Evolutionary conservation across 1,140 invertebrate genomes (phyloP).

Genomic region (Lineus longissimus): DNA sequence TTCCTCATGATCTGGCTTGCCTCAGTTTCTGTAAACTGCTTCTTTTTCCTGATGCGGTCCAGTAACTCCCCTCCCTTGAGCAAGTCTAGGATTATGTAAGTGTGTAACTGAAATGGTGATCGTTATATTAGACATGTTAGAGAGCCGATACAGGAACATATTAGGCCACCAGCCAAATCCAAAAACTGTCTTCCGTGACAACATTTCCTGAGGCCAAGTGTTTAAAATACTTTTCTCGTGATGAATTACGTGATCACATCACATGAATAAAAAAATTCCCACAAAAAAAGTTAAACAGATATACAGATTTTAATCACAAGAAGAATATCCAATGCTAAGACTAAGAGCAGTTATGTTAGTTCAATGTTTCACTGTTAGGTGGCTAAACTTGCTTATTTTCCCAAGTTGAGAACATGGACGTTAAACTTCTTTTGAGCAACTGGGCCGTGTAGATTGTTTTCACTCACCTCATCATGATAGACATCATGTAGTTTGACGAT

Average conservation of each 20-base stretch:
- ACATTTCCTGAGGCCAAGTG: too few relatives aligned
- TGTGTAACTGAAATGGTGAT: conserved; percentile 38
- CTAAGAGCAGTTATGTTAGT: too few relatives aligned
- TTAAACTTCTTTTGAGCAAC: too few relatives aligned
- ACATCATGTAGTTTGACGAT: conserved; percentile 82
- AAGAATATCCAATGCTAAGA: too few relatives aligned
- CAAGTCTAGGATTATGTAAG: conserved; percentile 81
- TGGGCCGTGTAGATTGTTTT: not conserved
- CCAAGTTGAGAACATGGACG: too few relatives aligned
- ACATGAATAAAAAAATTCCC: not conserved
- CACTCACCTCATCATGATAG: conserved; percentile 68
- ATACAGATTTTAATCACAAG: too few relatives aligned
- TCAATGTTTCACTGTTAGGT: too few relatives aligned
- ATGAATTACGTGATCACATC: not conserved
- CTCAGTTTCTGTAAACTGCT: conserved; percentile 68
- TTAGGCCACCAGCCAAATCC: not conserved
- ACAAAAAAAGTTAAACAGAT: too few relatives aligned
- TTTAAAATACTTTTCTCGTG: too few relatives aligned
- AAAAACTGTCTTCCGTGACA: too few relatives aligned
- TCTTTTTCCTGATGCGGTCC: conserved; percentile 62
- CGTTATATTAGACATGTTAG: too few relatives aligned
- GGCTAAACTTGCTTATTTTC: too few relatives aligned
- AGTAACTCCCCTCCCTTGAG: conserved; percentile 85
- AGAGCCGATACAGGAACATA: not conserved
- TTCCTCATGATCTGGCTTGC: conserved; percentile 69